phyloP scores from a whole-genome alignment of 2,113 vertebrate genomes.

The Crotophaga sulcirostris region DNA sequence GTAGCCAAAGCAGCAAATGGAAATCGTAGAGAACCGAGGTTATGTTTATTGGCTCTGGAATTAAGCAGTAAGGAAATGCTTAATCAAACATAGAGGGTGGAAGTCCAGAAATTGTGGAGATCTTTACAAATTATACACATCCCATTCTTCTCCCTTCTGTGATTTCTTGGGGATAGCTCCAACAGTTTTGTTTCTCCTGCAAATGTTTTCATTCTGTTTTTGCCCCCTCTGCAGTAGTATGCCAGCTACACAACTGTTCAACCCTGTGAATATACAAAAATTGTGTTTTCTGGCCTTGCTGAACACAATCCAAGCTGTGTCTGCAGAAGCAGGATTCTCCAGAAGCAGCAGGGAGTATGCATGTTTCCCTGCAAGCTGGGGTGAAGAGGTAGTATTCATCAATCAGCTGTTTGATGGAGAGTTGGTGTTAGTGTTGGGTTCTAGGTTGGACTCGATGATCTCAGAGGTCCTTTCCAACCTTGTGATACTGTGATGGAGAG shows the following conservation, averaged over 20 bases:
- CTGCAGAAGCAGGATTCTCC: neutral
- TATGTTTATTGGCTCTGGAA: neutral
- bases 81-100: neutral
- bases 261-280: neutral
- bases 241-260: neutral
- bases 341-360: neutral
- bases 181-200: neutral
- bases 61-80: neutral
- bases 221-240: neutral
- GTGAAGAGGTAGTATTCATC: neutral
- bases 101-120: neutral
- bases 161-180: too few species aligned
- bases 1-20: neutral
- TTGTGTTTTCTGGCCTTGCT: neutral
- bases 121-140: neutral
- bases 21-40: neutral
- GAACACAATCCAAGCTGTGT: neutral
- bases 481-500: too few species aligned
- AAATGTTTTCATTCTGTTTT: neutral
- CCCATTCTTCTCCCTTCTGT: neutral
- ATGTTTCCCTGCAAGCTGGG: neutral
- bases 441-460: too few species aligned
- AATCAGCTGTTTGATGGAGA: neutral
- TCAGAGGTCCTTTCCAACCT: too few species aligned
- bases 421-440: too few species aligned